Evolutionary conservation across 2,113 vertebrate genomes (phyloP), one percentile per base, ranked within the genome.

Genomic region (Tragelaphus imberbis): DNA sequence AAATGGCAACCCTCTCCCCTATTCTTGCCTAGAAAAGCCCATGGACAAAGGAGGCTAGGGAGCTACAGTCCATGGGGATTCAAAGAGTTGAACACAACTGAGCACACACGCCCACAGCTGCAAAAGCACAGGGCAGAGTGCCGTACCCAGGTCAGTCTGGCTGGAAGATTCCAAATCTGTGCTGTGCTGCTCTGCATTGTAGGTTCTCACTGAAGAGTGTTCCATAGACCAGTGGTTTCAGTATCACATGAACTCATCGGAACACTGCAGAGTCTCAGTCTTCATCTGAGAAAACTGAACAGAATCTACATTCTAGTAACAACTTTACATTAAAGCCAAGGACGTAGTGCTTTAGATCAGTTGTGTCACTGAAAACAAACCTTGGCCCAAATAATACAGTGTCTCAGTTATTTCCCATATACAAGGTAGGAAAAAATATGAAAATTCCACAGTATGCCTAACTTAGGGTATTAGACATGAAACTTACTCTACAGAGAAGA

Each of bases 101-200:
- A 75, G 36, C 36, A 75, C 23, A 7, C 11, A 25, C 2, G 0
- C 23, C 28, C 8, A 56, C 4, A 91, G 33, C 3, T 56, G 9
- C 30, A 71, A 25, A 47, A 21, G 86, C 28, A 56, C 27, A 56
- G 68, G 55, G 8, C 2, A 15, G 81, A 23, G 0, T 82, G 11
- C n/a, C 27, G 9, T 44, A 68, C 1, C 17, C 77, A 56, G 17
- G 56, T 40, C 14, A 44, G 5, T 12, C 51, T 63, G 49, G 19
- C 25, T 75, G 25, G 19, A 59, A 79, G 21, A 51, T 71, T 16
- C 1, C 56, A 84, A 63, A 49, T 77, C 65, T 17, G 23, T 12
- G 3, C 33, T 33, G 1, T 44, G 2, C 2, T 6, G 13, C 9
- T 71, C 36, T n/a, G 17, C 23, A 44, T 23, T 19, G 0, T 0